Base-by-base conservation (phyloP, 2,113 vertebrate species). In the Ranitomeya variabilis region DNA sequence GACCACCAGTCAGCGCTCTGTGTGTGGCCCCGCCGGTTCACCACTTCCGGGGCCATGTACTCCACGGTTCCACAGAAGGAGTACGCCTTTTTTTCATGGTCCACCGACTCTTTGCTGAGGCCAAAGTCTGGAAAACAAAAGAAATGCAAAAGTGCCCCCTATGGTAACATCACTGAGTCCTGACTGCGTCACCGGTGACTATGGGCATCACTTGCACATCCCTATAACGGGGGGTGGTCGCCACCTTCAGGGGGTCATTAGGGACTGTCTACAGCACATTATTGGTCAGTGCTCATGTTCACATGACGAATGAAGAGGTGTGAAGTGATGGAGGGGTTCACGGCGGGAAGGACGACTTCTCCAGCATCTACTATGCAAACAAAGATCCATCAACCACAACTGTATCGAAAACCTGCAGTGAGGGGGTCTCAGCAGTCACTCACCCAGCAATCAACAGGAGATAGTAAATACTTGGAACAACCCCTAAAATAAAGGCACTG, bases 1-100 rank as follows among this genome's bases (percentile, higher is more conserved):
- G 98, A 99, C 98, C 98, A 99, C 98, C 98, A 99, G 92, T 99
- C 98, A 15, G 98, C 98, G 94, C 98, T 99, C 93, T 99, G 98
- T 71, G 97, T 97, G 96, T 99, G 98, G 93, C 98, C 98, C 96
- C 97, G 94, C 92, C 98, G 95, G 95, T 99, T 99, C 93, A 99
- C 97, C 91, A 99, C 97, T 96, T 99, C 98, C 91, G 98, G 98
- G 93, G 98, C 97, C 98, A 99, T 99, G 95, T 99, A 99, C 88
- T 99, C 98, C 93, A 99, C 97, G 92, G 98, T 99, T 95, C 98
- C 98, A 95, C 98, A 99, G 96, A 99, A 99, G 90, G 98, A 99
- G 93, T 99, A 99, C 4, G 98, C 97, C 94, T 99, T 99, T 94
- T 98, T 98, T 95, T 99, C 98, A 93, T 97, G 97, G 94, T 99